Conservation (phyloP, 1,140 invertebrate species). For the Ephestia elutella region DNA sequence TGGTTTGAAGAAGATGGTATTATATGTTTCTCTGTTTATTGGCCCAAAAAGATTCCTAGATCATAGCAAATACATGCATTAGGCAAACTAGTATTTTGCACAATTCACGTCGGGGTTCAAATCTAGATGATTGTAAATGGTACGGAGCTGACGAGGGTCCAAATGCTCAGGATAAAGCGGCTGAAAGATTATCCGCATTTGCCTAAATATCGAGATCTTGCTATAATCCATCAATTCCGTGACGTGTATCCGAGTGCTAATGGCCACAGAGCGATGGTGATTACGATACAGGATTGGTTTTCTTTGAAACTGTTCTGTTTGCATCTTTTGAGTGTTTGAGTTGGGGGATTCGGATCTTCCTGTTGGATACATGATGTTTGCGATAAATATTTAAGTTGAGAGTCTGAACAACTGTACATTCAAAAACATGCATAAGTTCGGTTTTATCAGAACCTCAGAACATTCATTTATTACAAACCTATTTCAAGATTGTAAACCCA, state of each 20-base stretch:
- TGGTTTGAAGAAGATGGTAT: too few species aligned
- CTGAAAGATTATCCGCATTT: conserved; percentile 23
- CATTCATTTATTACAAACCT: too few species aligned
- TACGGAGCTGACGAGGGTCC: conserved; percentile 22
- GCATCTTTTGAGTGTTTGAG: neutral
- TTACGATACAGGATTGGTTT: conserved; percentile 5
- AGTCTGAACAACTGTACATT: too few species aligned
- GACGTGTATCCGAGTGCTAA: conserved; percentile 22
- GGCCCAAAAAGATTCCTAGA: too few species aligned
- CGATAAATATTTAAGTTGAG: too few species aligned
- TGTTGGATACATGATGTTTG: too few species aligned
- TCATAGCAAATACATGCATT: too few species aligned
- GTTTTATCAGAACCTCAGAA: too few species aligned
- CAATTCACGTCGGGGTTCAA: conserved; percentile 22
- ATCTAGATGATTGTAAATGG: conserved; percentile 22
- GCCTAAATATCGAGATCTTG: conserved; percentile 12
- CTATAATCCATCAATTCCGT: conserved; percentile 25
- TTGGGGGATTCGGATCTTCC: neutral
- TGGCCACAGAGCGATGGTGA: conserved; percentile 17
- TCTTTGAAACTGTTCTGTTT: conserved; percentile 4
- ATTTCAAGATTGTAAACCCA: too few species aligned
- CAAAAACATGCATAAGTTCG: too few species aligned
- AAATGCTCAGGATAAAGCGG: conserved; percentile 19
- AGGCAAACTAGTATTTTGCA: conserved; percentile 5
- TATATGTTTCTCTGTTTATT: too few species aligned